Evolutionary conservation across 2,888 invertebrate species (phyloP), one percentile per base, ranked within the genome.

Genomic region (Tortricodes alternella): DNA sequence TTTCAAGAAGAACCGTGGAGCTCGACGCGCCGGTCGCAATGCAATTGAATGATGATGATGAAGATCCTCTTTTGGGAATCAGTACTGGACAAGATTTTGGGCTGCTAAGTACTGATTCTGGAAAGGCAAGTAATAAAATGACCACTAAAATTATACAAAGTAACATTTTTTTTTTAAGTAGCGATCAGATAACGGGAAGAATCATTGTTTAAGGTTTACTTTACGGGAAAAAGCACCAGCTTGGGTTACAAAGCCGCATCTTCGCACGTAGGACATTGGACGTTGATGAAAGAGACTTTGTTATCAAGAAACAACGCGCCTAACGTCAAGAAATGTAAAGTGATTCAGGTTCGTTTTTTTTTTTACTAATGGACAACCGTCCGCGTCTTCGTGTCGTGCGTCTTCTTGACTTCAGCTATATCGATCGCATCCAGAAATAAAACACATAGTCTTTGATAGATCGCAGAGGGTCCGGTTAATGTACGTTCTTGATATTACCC

Each of bases 11-110:
- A 7, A 62, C 71, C 1, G 56, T 78, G 5, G 85, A 92, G 55
- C 78, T 91, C 15, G 92, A 92, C 5, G 77, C 88, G 0, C 92
- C 92, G 4, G 82, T 92, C 5, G 92, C 91, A 2, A 90, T 92
- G 71, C 93, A 93, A 57, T 83, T 92, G 0, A 92, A 93, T 62
- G 80, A 93, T 13, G 88, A 87, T 16, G 92, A 94, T 63, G 97
- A 97, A 64, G 96, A 97, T 67, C 97, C 97, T 67, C 92, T 96
- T 0, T 87, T 93, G 8, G 92, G 93, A 43, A 94, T 98, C 50
- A 93, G 93, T 37, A 94, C 96, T 37, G 98, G 98, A 19, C 98
- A 97, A 81, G 98, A 98, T 69, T 98, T 99, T 80, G 96, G 95
- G 1, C 84, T 98, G 35, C 91, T 98, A 2, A 93, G 94, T 68